These are phyloP conservation scores for Pangasius larnaudii DNA, from an alignment of 2,797 vertebrate species.

Conservation along the genomic window DNA sequence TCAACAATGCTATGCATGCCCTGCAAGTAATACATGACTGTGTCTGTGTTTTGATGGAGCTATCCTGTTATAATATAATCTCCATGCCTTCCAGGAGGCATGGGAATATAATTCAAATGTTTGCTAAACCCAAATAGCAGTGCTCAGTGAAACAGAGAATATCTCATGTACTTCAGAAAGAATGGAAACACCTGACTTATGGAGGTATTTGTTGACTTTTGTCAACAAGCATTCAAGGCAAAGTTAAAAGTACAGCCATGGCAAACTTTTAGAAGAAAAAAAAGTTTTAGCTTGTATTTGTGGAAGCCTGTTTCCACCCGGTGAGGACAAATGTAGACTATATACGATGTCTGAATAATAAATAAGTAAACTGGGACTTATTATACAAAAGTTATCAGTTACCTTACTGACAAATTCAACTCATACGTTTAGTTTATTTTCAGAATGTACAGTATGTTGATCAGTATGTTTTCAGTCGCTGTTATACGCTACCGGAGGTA, in stretches of 20 bases:
- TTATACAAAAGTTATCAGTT: background rate
- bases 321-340: background rate
- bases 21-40: background rate
- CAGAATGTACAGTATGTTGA: background rate
- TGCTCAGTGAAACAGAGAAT: slow-evolving; percentile 27
- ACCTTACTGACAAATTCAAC: background rate
- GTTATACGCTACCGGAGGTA: background rate
- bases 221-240: background rate
- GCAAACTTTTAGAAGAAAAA: no score
- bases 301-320: background rate
- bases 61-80: slow-evolving; percentile 14
- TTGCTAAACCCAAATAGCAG: slow-evolving; percentile 36
- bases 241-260: background rate
- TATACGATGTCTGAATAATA: background rate
- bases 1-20: background rate
- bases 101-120: slow-evolving; percentile 29
- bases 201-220: background rate
- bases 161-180: background rate
- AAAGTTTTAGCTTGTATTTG: background rate
- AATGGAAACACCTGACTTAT: background rate
- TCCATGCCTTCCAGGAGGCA: slow-evolving; percentile 13
- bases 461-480: background rate
- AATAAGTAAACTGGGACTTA: background rate
- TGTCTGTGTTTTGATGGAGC: background rate
- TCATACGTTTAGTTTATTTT: background rate